Evolutionary conservation across 2,888 invertebrate genomes (phyloP).

Genomic region (Rotaria magnacalcarata): DNA sequence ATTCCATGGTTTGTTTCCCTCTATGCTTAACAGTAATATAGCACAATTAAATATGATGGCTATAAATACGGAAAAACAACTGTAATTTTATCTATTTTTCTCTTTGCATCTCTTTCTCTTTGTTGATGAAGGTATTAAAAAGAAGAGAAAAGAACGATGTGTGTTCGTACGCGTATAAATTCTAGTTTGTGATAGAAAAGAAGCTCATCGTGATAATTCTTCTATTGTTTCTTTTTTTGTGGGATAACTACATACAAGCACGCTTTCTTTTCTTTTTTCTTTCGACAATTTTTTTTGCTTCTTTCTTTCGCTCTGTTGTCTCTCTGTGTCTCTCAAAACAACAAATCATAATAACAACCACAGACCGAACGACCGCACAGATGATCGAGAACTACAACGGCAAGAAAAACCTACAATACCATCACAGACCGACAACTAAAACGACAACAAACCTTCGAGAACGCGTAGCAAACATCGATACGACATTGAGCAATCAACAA

Average conservation of each 20-base stretch:
- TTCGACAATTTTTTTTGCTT: background rate
- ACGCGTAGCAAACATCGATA: background rate
- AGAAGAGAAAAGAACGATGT: background rate
- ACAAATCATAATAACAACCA: slow-evolving; percentile 26
- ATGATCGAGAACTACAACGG: slow-evolving; percentile 18
- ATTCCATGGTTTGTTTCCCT: background rate
- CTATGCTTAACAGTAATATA: background rate
- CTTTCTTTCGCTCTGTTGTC: background rate
- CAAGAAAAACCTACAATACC: slow-evolving; percentile 4
- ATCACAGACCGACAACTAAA: background rate
- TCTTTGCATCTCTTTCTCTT: background rate
- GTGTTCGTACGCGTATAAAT: background rate
- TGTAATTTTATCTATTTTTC: background rate
- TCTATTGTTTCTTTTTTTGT: background rate
- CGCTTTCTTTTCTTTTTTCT: slow-evolving; percentile 26
- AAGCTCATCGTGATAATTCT: background rate
- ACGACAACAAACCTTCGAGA: background rate
- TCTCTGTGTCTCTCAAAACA: slow-evolving; percentile 1
- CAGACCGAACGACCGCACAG: background rate
- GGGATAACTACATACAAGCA: background rate
- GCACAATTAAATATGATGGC: background rate
- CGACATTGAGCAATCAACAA: slow-evolving; percentile 16
- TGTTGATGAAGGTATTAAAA: background rate
- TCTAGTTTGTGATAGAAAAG: background rate
- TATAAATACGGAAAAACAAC: background rate